Evolutionary conservation across 1,140 invertebrate genomes (phyloP), one percentile per base, ranked within the genome.

Genomic region (Aphidius gifuensis): DNA sequence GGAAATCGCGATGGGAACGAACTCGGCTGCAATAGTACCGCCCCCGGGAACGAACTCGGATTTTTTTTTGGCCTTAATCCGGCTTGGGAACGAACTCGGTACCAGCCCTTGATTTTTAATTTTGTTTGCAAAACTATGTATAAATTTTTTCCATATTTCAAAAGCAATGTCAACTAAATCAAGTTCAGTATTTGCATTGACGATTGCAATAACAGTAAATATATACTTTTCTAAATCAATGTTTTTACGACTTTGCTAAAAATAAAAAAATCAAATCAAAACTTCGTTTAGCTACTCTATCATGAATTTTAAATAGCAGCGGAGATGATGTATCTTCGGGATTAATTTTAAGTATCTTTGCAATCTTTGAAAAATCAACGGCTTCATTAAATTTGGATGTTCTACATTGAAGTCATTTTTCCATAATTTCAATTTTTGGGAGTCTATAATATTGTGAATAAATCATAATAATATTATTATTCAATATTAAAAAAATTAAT

Each of bases 91-190:
- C n/a, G n/a, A n/a, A n/a, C n/a, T n/a, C n/a, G n/a, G n/a, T n/a
- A n/a, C n/a, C n/a, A n/a, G n/a, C n/a, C n/a, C n/a, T n/a, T n/a
- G n/a, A 3, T 32, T 32, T 32, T 32, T 32, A 32, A 32, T 32
- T 32, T 32, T 32, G 23, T 32, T 32, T 32, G 4, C 2, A 32
- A 32, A 32, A 32, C 1, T 32, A 32, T 32, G 23, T 32, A 32
- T 4, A 32, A 16, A 16, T 4, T 32, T 32, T 2, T 32, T 32
- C 16, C 71, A 75, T 80, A 88, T 87, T 80, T 87, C 84, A 67
- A 91, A 92, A 23, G 89, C 89, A 66, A 87, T 81, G 58, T 83
- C 79, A 0, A 92, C 68, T 23, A 89, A 84, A 62, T 90, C 85
- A 32, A 87, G 73, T 40, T 85, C 84, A 49, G 85, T 86, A 60